Conservation (phyloP, 2,797 vertebrate species). For the Mus caroli region DNA sequence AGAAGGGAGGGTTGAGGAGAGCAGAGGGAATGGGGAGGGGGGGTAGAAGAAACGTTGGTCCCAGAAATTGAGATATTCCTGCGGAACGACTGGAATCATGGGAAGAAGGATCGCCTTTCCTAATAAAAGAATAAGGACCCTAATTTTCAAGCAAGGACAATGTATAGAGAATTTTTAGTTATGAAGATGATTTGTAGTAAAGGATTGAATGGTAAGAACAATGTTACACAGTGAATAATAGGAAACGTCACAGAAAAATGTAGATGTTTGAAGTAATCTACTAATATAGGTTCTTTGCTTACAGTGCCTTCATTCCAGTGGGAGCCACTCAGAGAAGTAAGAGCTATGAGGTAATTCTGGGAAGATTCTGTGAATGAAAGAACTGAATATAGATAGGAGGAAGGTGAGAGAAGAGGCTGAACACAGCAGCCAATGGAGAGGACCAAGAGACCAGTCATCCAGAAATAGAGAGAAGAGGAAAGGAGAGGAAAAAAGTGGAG, state of each 20-base stretch:
- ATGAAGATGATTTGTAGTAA: background rate
- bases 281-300: constrained; percentile 2
- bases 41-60: background rate
- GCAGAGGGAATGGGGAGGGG: background rate
- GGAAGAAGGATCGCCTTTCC: background rate
- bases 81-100: background rate
- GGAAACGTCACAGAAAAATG: constrained; percentile 12
- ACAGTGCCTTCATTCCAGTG: background rate
- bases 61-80: background rate
- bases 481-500: background rate
- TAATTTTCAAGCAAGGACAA: constrained; percentile 8
- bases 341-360: background rate
- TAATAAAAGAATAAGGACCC: constrained; percentile 31
- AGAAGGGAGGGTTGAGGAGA: background rate
- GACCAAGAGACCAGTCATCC: background rate
- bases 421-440: background rate
- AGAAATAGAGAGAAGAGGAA: background rate
- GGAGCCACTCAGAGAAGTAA: background rate
- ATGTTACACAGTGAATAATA: background rate
- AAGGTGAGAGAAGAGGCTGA: background rate
- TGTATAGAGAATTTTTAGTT: background rate
- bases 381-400: background rate
- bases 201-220: background rate
- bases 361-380: background rate
- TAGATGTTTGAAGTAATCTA: background rate